phyloP scores from a whole-genome alignment of 2,888 invertebrate genomes.

The Atherix ibis region DNA sequence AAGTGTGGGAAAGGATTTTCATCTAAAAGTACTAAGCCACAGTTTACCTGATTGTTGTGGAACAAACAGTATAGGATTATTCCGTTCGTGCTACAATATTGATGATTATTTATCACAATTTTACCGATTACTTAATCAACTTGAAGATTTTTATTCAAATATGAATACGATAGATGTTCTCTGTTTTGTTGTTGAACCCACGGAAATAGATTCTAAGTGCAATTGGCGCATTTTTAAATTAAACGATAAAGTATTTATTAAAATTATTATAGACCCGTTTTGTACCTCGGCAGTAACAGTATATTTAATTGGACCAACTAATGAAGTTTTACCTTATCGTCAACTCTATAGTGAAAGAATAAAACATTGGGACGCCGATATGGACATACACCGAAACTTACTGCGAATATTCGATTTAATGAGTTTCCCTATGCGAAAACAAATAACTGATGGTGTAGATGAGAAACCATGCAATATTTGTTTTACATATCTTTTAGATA shows the following conservation, averaged over 20 bases:
- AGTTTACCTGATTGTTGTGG: slow-evolving; percentile 23
- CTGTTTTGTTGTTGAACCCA: slow-evolving; percentile 27
- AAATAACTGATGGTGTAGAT: slow-evolving; percentile 7
- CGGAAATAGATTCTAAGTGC: slow-evolving; percentile 20
- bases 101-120: slow-evolving; percentile 15
- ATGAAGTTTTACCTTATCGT: slow-evolving; percentile 21
- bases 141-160: slow-evolving; percentile 25
- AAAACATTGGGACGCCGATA: slow-evolving; percentile 24
- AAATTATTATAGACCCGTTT: slow-evolving; percentile 26
- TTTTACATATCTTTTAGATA: slow-evolving; percentile 24
- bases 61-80: slow-evolving; percentile 8
- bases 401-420: slow-evolving; percentile 28
- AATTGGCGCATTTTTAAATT: slow-evolving; percentile 25
- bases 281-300: slow-evolving; percentile 21
- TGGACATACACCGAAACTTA: slow-evolving; percentile 29
- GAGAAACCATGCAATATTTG: slow-evolving; percentile 26
- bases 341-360: slow-evolving; percentile 23
- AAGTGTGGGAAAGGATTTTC: slow-evolving; percentile 10
- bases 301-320: slow-evolving; percentile 28
- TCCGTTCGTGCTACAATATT: slow-evolving; percentile 14
- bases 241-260: slow-evolving; percentile 24
- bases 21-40: slow-evolving; percentile 15
- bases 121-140: slow-evolving; percentile 19
- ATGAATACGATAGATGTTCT: slow-evolving; percentile 25
- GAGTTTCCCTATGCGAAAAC: slow-evolving; percentile 25